Evolutionary conservation across 2,888 invertebrate genomes (phyloP).

Genomic region (Melieria crassipennis): DNA sequence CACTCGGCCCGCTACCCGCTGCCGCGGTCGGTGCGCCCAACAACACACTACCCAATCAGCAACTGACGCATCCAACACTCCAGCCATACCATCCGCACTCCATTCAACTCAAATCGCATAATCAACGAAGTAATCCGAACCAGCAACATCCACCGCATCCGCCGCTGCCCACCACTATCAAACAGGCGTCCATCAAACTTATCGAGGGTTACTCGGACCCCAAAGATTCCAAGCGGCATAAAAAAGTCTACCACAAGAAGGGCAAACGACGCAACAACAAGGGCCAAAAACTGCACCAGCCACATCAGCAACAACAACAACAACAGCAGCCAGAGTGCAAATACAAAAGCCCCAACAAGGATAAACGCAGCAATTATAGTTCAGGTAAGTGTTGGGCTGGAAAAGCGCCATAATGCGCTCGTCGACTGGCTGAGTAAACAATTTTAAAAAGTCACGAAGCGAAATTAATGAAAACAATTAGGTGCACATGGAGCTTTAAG

Average conservation of each 20-base stretch:
- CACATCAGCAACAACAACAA: constrained; percentile 44
- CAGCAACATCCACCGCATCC: constrained; percentile 45
- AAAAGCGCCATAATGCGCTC: too few relatives aligned
- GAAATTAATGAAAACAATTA: constrained; percentile 1
- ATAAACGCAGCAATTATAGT: constrained; percentile 62
- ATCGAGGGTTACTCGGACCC: constrained; percentile 66
- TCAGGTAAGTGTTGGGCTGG: constrained; percentile 56
- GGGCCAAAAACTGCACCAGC: constrained; percentile 46
- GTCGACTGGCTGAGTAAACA: too few relatives aligned
- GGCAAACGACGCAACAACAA: constrained; percentile 57
- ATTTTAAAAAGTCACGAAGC: not conserved
- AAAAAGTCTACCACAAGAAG: constrained; percentile 64
- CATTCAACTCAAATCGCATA: constrained; percentile 41
- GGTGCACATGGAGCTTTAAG: not conserved
- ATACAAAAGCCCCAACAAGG: constrained; percentile 47
- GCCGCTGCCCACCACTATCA: constrained; percentile 57
- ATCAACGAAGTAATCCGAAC: constrained; percentile 38
- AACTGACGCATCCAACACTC: constrained; percentile 33
- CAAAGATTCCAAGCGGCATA: constrained; percentile 63
- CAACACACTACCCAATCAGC: constrained; percentile 35
- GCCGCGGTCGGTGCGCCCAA: constrained; percentile 39
- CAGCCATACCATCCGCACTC: constrained; percentile 42
- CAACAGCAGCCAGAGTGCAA: constrained; percentile 48
- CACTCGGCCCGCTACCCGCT: constrained; percentile 42
- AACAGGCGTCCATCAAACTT: constrained; percentile 63